Evolutionary conservation across 2,113 vertebrate genomes (phyloP).

Genomic region (Piaya cayana): DNA sequence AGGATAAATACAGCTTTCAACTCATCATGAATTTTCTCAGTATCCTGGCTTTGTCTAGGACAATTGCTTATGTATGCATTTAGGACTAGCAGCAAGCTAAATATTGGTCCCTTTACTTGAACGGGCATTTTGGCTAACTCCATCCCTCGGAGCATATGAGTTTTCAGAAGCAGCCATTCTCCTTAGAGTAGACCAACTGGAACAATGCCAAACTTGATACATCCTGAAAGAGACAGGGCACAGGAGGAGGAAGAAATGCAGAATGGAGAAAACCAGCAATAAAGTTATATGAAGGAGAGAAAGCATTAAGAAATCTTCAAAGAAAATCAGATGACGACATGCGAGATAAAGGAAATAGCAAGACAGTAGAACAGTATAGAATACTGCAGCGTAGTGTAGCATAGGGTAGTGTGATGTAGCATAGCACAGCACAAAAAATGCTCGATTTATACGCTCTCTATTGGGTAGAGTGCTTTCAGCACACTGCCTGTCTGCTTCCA

Average conservation of each 20-base stretch:
- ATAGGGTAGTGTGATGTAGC: not conserved
- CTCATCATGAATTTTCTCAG: not conserved
- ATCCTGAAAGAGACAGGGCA: not conserved
- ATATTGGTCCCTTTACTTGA: not conserved
- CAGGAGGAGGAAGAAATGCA: fast-evolving
- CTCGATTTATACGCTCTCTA: not conserved
- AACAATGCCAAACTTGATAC: not conserved
- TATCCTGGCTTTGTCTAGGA: constrained; percentile 2
- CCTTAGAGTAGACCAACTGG: not conserved
- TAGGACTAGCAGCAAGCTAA: not conserved
- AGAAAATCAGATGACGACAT: not conserved
- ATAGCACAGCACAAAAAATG: not conserved
- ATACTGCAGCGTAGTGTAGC: too few species aligned
- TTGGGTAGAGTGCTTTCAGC: not conserved
- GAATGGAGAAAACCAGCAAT: not conserved
- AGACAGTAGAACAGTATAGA: not conserved
- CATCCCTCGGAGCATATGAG: not conserved
- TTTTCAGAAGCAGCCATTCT: not conserved
- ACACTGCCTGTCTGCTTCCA: not conserved
- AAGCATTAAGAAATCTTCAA: not conserved
- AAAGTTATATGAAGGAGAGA: not conserved
- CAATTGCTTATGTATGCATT: not conserved
- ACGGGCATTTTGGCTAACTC: constrained; percentile 28
- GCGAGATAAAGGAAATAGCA: not conserved
- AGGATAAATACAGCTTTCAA: not conserved